phyloP scores from a whole-genome alignment of 2,797 vertebrate genomes.

The Otolemur crassicaudatus region DNA sequence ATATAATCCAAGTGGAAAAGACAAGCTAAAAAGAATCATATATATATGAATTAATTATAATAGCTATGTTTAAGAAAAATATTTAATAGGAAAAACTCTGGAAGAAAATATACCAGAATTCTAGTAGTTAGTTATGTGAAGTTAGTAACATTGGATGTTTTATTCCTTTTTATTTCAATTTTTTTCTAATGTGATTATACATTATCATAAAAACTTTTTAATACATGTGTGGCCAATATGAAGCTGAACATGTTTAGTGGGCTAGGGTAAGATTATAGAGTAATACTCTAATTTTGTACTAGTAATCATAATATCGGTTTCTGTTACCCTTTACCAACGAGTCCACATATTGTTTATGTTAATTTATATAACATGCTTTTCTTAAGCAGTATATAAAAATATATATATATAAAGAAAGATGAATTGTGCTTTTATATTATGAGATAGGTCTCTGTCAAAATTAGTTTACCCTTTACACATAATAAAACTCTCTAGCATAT shows the following conservation, averaged over 20 bases:
- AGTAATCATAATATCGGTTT: not conserved
- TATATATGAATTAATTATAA: not conserved
- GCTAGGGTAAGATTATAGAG: not conserved
- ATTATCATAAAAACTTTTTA: not conserved
- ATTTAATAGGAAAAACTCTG: not conserved
- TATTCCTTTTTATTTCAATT: not conserved
- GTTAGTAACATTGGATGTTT: not conserved
- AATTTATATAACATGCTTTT: not conserved
- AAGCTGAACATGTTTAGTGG: not conserved
- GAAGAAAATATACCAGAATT: slow-evolving; percentile 25
- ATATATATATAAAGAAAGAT: not conserved
- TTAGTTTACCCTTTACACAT: not conserved
- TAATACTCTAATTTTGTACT: not conserved
- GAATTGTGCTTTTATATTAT: not conserved
- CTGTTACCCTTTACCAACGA: not conserved
- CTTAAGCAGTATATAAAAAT: not conserved
- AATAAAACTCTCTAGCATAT: not conserved
- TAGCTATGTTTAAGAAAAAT: not conserved
- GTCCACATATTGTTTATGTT: not conserved
- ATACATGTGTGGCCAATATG: not conserved
- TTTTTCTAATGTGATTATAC: not conserved
- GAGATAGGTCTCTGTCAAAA: not conserved
- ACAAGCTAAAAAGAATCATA: not conserved
- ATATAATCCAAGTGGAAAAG: not conserved
- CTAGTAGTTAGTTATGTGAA: not conserved